Percentiles rank a stretch among this genome's conserved stretches.
Conservation (phyloP, 2,113 vertebrate genomes). For the Paramisgurnus dabryanus region DNA sequence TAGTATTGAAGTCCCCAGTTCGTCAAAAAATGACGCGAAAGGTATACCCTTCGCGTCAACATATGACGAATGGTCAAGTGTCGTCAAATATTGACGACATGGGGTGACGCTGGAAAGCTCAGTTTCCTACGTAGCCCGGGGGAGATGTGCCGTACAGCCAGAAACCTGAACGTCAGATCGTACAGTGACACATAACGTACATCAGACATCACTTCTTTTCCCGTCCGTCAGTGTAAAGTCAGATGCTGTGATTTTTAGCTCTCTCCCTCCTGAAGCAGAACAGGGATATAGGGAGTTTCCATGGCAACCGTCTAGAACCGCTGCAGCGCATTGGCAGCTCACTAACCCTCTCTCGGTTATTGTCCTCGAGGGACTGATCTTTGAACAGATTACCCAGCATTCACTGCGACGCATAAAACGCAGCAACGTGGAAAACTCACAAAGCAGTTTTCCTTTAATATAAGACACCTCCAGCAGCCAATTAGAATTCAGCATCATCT, state of each 20-base stretch:
- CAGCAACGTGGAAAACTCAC: slow-evolving; percentile 35
- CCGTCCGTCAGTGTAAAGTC: background rate
- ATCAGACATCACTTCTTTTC: slow-evolving; percentile 1
- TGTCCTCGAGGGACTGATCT: slow-evolving; percentile 58
- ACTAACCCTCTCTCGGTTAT: slow-evolving; percentile 52
- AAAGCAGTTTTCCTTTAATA: slow-evolving; percentile 42
- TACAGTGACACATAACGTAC: slow-evolving; percentile 5
- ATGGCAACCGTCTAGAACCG: slow-evolving; percentile 67
- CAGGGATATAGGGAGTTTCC: slow-evolving; percentile 66
- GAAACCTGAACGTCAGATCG: background rate
- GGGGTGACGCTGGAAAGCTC: background rate
- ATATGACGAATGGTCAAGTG: no score
- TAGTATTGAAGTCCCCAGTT: no score
- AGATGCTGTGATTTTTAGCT: slow-evolving; percentile 25
- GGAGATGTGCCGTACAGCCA: background rate
- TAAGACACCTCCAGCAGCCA: slow-evolving; percentile 44
- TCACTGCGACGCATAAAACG: slow-evolving; percentile 55
- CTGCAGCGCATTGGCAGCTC: slow-evolving; percentile 62
- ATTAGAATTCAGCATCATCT: slow-evolving; percentile 40
- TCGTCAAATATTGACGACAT: no score
- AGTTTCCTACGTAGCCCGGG: background rate
- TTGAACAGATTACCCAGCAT: slow-evolving; percentile 58
- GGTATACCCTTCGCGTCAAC: no score
- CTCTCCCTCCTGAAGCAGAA: slow-evolving; percentile 33
- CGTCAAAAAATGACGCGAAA: no score